phyloP scores from a whole-genome alignment of 2,888 invertebrate genomes.

The Drosophila mimica region DNA sequence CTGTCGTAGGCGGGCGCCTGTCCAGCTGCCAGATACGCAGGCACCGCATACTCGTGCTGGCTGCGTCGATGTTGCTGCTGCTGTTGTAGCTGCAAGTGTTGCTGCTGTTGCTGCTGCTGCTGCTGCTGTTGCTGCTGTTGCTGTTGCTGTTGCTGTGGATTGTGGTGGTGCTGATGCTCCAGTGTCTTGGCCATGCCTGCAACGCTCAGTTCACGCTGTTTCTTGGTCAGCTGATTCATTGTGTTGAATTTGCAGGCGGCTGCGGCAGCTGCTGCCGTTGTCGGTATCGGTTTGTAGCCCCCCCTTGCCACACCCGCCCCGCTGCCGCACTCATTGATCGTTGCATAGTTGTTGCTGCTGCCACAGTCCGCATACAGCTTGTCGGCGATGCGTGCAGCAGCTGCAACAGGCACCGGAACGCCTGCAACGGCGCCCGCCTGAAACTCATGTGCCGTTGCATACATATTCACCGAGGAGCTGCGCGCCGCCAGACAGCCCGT shows the following conservation, averaged over 20 bases:
- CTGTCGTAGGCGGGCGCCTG: slow-evolving; percentile 77
- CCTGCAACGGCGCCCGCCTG: slow-evolving; percentile 27
- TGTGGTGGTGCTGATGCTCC: slow-evolving; percentile 82
- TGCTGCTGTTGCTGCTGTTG: slow-evolving; percentile 48
- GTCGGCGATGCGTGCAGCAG: slow-evolving; percentile 63
- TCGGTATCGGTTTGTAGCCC: slow-evolving; percentile 82
- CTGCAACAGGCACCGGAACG: slow-evolving; percentile 45
- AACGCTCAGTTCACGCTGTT: slow-evolving; percentile 65
- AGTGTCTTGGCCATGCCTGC: slow-evolving; percentile 76
- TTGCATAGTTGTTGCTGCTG: slow-evolving; percentile 83
- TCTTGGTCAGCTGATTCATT: slow-evolving; percentile 80
- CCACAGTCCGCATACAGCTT: slow-evolving; percentile 82
- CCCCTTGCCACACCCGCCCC: slow-evolving; percentile 60
- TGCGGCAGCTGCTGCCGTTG: slow-evolving; percentile 75
- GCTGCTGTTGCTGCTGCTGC: slow-evolving; percentile 65
- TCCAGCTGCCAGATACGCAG: slow-evolving; percentile 73
- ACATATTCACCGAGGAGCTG: slow-evolving; percentile 85
- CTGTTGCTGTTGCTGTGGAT: slow-evolving; percentile 22
- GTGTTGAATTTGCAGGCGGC: slow-evolving; percentile 83
- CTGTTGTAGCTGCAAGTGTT: slow-evolving; percentile 19
- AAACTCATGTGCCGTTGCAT: slow-evolving; percentile 53
- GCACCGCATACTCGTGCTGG: slow-evolving; percentile 85
- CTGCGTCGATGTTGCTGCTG: slow-evolving; percentile 74
- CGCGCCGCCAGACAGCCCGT: slow-evolving; percentile 77
- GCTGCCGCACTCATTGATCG: slow-evolving; percentile 83